phyloP scores from a whole-genome alignment of 2,888 invertebrate species.

The Nasonia oneida region DNA sequence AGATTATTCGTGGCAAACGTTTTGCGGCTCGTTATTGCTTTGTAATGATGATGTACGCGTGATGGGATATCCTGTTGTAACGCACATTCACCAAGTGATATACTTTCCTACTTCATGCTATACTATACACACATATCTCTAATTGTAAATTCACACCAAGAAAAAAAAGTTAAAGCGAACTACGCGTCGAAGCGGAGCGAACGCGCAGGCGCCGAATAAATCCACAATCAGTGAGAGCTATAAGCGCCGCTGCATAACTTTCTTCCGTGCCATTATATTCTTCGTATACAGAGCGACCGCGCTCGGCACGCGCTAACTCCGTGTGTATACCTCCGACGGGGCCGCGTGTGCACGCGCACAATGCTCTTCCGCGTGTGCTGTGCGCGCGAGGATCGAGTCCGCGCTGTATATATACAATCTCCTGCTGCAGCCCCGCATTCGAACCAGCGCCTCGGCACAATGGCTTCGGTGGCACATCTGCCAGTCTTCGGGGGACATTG shows the following conservation, averaged over 20 bases:
- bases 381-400: background rate
- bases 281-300: background rate
- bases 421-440: background rate
- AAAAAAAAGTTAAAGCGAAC: too few relatives aligned
- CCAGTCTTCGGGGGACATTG: constrained; percentile 18
- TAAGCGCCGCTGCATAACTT: background rate
- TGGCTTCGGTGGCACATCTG: constrained; percentile 38
- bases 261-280: background rate
- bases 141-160: too few relatives aligned
- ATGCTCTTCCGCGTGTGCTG: background rate
- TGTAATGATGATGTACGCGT: background rate
- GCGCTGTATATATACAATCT: background rate
- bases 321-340: background rate
- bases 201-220: too few relatives aligned
- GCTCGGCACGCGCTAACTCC: background rate
- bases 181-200: too few relatives aligned
- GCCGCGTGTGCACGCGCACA: background rate
- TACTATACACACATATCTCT: background rate
- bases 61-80: background rate
- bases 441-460: constrained; percentile 26
- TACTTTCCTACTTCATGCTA: background rate
- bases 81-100: background rate
- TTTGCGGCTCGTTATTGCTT: constrained; percentile 1
- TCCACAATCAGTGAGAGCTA: background rate
- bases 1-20: background rate